These are phyloP conservation scores for Theretra japonica DNA, from an alignment of 2,888 invertebrate species.

Conservation along the genomic window DNA sequence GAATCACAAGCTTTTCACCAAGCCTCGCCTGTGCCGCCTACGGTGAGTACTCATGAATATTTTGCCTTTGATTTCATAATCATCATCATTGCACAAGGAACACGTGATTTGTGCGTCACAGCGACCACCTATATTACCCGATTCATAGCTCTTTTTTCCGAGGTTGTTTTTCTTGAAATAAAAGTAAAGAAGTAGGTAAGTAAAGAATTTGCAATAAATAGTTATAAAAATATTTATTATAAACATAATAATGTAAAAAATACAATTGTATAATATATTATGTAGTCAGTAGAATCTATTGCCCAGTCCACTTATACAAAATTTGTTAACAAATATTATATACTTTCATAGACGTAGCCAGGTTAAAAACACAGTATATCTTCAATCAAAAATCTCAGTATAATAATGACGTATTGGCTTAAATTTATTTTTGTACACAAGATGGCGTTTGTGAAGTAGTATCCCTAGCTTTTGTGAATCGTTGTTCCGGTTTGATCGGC, in stretches of 20 bases:
- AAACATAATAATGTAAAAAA: constrained; percentile 39
- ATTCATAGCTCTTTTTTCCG: too few species aligned
- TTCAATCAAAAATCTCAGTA: neutral
- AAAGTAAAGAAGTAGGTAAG: neutral
- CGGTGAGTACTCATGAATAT: too few species aligned
- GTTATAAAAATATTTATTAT: constrained; percentile 47
- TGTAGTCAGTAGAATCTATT: constrained; percentile 54
- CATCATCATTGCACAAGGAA: too few species aligned
- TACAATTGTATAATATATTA: constrained; percentile 51
- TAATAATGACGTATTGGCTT: neutral
- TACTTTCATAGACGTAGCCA: constrained; percentile 2
- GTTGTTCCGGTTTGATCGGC: neutral
- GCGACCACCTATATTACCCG: too few species aligned
- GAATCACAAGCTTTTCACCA: too few species aligned
- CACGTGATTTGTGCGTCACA: too few species aligned
- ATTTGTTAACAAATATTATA: constrained; percentile 6
- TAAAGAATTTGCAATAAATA: constrained; percentile 12
- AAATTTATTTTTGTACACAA: neutral
- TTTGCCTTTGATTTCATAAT: too few species aligned
- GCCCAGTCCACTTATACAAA: constrained; percentile 52
- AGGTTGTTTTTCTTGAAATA: too few species aligned
- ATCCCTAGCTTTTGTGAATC: too few species aligned
- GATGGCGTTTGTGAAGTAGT: too few species aligned
- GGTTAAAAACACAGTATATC: neutral
- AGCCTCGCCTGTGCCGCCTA: too few species aligned